Evolutionary conservation across 2,888 invertebrate species (phyloP).

Genomic region (Conomelus anceps): DNA sequence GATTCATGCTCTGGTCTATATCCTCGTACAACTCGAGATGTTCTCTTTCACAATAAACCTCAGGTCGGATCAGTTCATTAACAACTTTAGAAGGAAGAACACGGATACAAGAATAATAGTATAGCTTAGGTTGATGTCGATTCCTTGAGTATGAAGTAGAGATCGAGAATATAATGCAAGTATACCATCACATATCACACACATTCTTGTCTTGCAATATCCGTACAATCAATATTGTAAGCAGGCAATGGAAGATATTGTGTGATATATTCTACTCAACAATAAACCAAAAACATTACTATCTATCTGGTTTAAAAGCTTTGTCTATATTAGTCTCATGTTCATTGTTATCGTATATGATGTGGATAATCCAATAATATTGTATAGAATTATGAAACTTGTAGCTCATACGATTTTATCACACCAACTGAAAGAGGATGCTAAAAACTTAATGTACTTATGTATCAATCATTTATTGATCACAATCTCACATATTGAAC

Average conservation of each 20-base stretch:
- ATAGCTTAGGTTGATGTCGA: not conserved
- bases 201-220: not conserved
- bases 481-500: not conserved
- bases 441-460: not conserved
- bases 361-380: no score
- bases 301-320: not conserved
- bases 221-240: not conserved
- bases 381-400: not conserved
- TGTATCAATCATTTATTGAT: not conserved
- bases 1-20: no score
- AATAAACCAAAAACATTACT: not conserved
- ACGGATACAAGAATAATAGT: not conserved
- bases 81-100: not conserved
- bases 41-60: not conserved
- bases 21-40: not conserved
- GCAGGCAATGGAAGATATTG: not conserved
- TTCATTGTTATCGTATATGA: not conserved
- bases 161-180: not conserved
- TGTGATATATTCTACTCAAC: not conserved
- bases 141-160: not conserved
- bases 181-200: not conserved
- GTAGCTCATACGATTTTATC: not conserved
- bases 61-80: not conserved
- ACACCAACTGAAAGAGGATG: not conserved
- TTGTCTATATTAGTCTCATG: not conserved